Evolutionary conservation across 2,888 invertebrate species (phyloP), one percentile per base, ranked within the genome.

Genomic region (Gortyna flavago): DNA sequence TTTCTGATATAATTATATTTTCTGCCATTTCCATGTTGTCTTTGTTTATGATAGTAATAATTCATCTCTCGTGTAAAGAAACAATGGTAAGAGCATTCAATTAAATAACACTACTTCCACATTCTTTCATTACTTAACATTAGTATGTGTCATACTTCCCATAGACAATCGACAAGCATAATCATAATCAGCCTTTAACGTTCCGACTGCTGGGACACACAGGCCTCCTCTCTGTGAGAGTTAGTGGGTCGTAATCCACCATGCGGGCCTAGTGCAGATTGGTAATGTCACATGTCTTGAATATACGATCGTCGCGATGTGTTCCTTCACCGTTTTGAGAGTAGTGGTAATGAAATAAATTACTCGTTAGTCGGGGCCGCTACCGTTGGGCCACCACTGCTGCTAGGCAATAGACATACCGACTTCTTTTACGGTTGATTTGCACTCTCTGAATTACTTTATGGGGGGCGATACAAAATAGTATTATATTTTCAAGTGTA

Each of bases 361-460:
- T 54, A n/a, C 11, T 54, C 11, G 25, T n/a, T 11, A 54, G 25
- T 54, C 25, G 11, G 54, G 9, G n/a, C 51, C 51, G 51, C 51
- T 51, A 21, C 21, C 8, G 25, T 25, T 51, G 8, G 21, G 51
- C 11, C 54, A n/a, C 9, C 54, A n/a, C 11, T 25, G 54, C n/a
- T 54, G 7, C 51, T 72, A 68, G 66, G 41, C 65, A 51, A 54
- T 71, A 32, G 59, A 51, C 48, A 75, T 35, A 54, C n/a, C 65
- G 51, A 67, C 38, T 65, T 13, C 29, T 72, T 66, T 61, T 65
- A 78, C 72, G 44, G 29, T 74, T 68, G 75, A 79, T 69, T 73
- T 80, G 70, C 65, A 57, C 57, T 67, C 29, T 57, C 35, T 80
- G 75, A 84, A 82, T 79, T 80, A 80, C 64, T 80, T 79, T 77